These are phyloP conservation scores for Phoebastria nigripes DNA, from an alignment of 2,797 vertebrate species.

Conservation along the genomic window DNA sequence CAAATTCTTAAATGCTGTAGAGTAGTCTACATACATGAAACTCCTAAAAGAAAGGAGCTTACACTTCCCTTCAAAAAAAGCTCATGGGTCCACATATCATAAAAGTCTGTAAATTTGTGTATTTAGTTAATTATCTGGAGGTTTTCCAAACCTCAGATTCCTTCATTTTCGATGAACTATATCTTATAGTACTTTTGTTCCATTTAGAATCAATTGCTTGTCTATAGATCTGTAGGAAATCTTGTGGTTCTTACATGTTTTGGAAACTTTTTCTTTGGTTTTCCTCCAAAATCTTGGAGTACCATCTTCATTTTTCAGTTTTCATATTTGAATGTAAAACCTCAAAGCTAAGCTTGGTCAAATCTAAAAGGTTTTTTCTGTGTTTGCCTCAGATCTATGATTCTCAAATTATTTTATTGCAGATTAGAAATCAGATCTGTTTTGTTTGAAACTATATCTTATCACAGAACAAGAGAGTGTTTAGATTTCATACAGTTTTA, in stretches of 20 bases:
- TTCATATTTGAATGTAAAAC: not conserved
- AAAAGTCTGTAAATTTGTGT: not conserved
- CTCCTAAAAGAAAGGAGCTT: not conserved
- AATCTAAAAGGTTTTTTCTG: not conserved
- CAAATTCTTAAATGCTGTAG: not conserved
- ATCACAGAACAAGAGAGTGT: not conserved
- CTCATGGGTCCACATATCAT: rapidly evolving
- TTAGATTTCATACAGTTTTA: not conserved
- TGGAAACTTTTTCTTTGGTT: not conserved
- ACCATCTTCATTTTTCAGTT: not conserved
- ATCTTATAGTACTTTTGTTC: not conserved
- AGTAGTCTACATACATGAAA: not conserved
- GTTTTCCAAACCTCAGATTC: not conserved
- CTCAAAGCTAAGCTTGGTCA: not conserved
- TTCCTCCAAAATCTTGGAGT: not conserved
- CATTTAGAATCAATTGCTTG: not conserved
- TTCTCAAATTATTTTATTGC: not conserved
- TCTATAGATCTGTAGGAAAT: not conserved
- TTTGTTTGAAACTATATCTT: not conserved
- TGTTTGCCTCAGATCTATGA: not conserved
- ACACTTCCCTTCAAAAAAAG: not conserved
- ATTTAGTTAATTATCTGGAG: not conserved
- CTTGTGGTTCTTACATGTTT: not conserved
- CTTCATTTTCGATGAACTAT: not conserved
- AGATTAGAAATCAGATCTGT: not conserved